phyloP scores from a whole-genome alignment of 2,113 vertebrate species.

The Nematolebias whitei region DNA sequence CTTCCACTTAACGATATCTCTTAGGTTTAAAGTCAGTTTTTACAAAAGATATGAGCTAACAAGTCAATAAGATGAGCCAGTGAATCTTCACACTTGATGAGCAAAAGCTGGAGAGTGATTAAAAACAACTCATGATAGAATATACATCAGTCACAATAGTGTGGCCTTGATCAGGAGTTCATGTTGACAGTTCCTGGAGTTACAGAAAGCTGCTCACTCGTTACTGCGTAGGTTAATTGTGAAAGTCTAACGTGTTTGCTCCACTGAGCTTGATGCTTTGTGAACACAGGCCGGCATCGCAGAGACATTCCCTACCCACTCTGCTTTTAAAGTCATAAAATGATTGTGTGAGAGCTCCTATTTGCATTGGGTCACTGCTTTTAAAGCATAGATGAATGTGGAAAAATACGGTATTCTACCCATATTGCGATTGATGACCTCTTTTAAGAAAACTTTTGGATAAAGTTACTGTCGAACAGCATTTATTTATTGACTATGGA shows the following conservation, averaged over 20 bases:
- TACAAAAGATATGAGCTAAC: too few relatives aligned
- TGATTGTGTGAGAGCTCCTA: conserved; percentile 37
- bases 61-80: too few relatives aligned
- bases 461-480: neutral
- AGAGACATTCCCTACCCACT: conserved; percentile 49
- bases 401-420: conserved; percentile 17
- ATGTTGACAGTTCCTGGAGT: neutral
- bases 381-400: conserved; percentile 34
- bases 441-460: conserved; percentile 7
- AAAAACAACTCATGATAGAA: neutral
- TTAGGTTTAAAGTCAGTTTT: neutral
- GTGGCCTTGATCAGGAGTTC: neutral
- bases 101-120: neutral
- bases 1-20: neutral
- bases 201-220: conserved; percentile 8
- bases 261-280: conserved; percentile 34
- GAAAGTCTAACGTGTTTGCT: conserved; percentile 46
- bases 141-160: neutral
- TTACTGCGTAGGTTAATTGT: conserved; percentile 29
- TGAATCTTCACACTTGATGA: neutral
- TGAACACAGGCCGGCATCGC: conserved; percentile 26
- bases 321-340: conserved; percentile 43
- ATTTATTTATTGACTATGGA: too few relatives aligned
- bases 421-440: neutral
- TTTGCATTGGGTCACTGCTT: conserved; percentile 44